A percentile compares a stretch with the other conserved stretches of the same genome.
phyloP scores from a whole-genome alignment of 2,113 vertebrate genomes.

The Danio rerio region GRCz12tu NC_133186.1:20573001-20573500 shows the following conservation, averaged over 20 bases:
- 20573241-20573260: slow-evolving; percentile 4
- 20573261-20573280: background rate
- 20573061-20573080: background rate
- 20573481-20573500: slow-evolving; percentile 36
- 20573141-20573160: background rate
- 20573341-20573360: background rate
- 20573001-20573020: background rate
- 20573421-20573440: slow-evolving; percentile 3
- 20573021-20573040: background rate
- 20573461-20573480: slow-evolving; percentile 26
- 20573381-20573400: background rate
- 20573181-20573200: slow-evolving; percentile 7
- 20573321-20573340: background rate
- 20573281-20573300: background rate
- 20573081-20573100: too few species aligned
- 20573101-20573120: too few species aligned
- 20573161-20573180: background rate
- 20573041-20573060: background rate
- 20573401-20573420: background rate
- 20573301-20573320: background rate
- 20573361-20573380: background rate
- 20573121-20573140: background rate
- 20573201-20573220: slow-evolving; percentile 2
- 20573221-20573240: background rate
- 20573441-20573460: slow-evolving; percentile 37